Evolutionary conservation across 23 tunicate species (phyloP).

Genomic region (Phallusia fumigata): DNA sequence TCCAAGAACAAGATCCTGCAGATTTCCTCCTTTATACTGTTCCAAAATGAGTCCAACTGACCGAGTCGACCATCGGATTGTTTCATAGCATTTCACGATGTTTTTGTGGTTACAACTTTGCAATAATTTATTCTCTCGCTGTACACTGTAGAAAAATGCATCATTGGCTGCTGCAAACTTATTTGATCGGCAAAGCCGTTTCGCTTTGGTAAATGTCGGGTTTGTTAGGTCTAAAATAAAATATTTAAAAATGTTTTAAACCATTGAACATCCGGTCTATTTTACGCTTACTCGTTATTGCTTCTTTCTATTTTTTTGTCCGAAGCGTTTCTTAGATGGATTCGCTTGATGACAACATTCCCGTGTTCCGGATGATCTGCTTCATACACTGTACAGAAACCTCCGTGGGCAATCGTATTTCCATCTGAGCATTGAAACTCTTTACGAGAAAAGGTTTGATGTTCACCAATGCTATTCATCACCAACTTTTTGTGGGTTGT

Average conservation of each 20-base stretch:
- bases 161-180: too few species aligned
- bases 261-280: too few species aligned
- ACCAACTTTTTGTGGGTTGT: too few species aligned
- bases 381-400: neutral
- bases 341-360: neutral
- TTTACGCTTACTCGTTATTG: too few species aligned
- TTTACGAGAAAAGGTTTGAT: too few species aligned
- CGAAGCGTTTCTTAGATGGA: neutral
- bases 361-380: neutral
- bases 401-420: neutral
- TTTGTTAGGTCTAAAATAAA: too few species aligned
- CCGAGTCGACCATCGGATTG: neutral
- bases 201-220: too few species aligned
- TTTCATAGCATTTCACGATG: neutral
- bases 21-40: neutral
- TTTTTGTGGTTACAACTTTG: neutral
- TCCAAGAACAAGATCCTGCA: neutral
- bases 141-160: neutral
- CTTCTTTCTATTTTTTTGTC: neutral
- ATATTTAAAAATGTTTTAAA: too few species aligned
- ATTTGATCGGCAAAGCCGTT: too few species aligned
- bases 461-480: too few species aligned
- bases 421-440: too few species aligned
- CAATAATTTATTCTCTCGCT: neutral
- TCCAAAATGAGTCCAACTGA: neutral